phyloP scores from a whole-genome alignment of 2,888 invertebrate species.

The Ophion costatus region DNA sequence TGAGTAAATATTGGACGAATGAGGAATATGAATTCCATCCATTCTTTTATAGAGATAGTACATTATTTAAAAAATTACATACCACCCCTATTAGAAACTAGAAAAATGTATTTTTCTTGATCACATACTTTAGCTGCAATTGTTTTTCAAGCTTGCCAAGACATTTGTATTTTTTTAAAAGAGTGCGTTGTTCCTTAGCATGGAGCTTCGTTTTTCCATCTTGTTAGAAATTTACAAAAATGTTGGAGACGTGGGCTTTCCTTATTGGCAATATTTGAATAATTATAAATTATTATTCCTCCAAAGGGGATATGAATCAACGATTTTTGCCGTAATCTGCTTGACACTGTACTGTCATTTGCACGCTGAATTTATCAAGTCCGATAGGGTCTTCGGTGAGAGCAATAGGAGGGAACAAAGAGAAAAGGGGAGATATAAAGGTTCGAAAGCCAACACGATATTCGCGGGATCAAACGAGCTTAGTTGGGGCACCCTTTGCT shows the following conservation, averaged over 20 bases:
- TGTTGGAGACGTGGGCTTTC: no score
- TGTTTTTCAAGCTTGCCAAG: no score
- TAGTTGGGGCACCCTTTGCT: constrained; percentile 24
- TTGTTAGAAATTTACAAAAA: no score
- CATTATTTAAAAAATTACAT: not conserved
- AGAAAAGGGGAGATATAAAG: constrained; percentile 14
- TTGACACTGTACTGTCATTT: not conserved
- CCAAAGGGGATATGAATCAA: not conserved
- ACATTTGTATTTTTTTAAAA: no score
- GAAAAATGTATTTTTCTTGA: no score
- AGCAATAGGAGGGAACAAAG: not conserved
- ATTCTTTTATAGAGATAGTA: no score
- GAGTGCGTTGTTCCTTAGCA: no score
- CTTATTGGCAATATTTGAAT: no score
- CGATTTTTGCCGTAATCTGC: not conserved
- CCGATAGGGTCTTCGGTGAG: not conserved
- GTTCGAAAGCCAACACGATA: constrained; percentile 43
- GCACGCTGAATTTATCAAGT: constrained; percentile 1
- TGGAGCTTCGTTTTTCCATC: no score
- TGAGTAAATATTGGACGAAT: not conserved
- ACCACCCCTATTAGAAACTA: no score
- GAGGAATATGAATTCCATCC: no score
- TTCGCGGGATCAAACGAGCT: constrained; percentile 50
- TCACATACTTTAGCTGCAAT: no score
- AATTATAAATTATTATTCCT: not conserved